Evolutionary conservation across 2,113 vertebrate species (phyloP), one percentile per base, ranked within the genome.

Genomic region (Shinisaurus crocodilurus): DNA sequence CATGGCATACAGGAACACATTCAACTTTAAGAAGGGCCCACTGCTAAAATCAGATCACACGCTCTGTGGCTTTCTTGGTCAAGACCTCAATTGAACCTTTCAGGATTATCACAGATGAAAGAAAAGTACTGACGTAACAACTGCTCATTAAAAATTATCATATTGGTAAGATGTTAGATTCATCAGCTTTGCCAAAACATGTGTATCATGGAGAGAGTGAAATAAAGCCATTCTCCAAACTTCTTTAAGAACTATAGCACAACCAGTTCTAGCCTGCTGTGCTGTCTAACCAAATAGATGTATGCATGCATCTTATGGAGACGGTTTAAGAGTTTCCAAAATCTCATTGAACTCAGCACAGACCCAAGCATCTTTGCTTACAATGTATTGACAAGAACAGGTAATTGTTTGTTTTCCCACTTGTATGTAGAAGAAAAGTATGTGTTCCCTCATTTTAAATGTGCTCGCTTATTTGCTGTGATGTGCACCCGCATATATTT

Each of bases 341-440:
- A 92, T 92, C 67, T 81, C 40, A 83, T 89, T 86, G 67, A 72
- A 29, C 83, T 91, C 90, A 25, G 90, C 63, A 43, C 40, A 32
- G 18, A 79, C 8, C 63, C 45, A 37, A 23, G 54, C n/a, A 57
- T 50, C 48, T 89, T 90, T 82, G 70, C 40, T 80, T 20, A 23
- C 85, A 15, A 29, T 6, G 72, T 57, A 43, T 48, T 48, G 81
- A 94, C 85, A 94, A 69, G 9, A 91, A 65, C 54, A 85, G 5
- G 10, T 86, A 90, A 91, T 79, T 76, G 89, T 90, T 88, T 84
- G 34, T 83, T 91, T 91, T 95, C 87, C 92, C 87, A 91, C 18
- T 75, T 91, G 93, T 91, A 92, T 48, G 92, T 89, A 75, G 3
- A 88, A 54, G 83, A 93, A 90, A 95, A 89, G 50, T 89, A 75